A percentile compares a stretch with the other conserved stretches of the same genome.
phyloP scores from a whole-genome alignment of 2,797 vertebrate genomes.

The Lepus oiostolus region DNA sequence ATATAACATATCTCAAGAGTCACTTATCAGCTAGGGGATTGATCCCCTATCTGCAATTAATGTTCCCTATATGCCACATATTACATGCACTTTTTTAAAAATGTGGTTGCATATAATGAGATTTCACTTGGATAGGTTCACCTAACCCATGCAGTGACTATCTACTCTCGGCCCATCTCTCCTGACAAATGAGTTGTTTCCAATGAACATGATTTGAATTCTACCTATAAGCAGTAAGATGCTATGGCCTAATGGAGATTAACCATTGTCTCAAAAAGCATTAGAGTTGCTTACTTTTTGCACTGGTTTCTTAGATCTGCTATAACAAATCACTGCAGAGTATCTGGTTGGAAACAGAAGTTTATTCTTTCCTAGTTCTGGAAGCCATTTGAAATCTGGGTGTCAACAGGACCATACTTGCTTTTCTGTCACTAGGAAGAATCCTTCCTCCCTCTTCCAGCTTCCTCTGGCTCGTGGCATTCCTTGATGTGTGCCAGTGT shows the following conservation, averaged over 20 bases:
- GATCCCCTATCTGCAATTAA: background rate
- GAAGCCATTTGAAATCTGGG: slow-evolving; percentile 8
- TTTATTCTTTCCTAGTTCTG: background rate
- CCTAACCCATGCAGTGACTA: background rate
- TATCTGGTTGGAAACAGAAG: background rate
- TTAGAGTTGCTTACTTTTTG: background rate
- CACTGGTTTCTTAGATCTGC: background rate
- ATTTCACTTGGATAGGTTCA: background rate
- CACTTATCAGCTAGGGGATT: background rate
- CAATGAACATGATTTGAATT: background rate
- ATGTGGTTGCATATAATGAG: background rate
- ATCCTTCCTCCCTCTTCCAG: background rate
- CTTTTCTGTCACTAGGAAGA: background rate
- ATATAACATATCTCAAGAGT: background rate
- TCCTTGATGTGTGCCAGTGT: background rate
- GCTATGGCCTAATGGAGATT: background rate
- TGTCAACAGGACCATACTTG: background rate
- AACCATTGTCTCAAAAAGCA: background rate
- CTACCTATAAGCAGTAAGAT: background rate
- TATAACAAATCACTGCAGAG: background rate
- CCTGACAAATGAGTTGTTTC: background rate
- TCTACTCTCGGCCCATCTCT: background rate
- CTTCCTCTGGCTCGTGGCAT: background rate
- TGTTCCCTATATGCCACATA: background rate
- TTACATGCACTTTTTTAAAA: background rate